These are phyloP conservation scores for Octomys mimax DNA, from an alignment of 2,797 vertebrate genomes.

Conservation along the genomic window DNA sequence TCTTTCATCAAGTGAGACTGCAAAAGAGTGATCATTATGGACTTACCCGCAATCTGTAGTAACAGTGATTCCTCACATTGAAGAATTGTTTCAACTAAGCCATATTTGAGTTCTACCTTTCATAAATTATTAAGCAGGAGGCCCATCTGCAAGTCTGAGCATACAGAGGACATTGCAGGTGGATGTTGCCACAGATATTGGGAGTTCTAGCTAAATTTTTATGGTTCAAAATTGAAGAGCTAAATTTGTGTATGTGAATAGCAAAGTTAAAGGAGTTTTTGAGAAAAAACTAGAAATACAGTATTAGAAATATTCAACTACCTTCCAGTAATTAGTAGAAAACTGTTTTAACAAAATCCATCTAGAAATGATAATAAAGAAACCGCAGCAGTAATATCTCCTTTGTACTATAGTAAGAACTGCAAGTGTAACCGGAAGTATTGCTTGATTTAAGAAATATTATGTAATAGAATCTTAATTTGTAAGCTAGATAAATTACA, in stretches of 20 bases:
- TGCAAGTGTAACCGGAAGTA: neutral
- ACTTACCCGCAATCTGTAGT: neutral
- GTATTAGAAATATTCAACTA: neutral
- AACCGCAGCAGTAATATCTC: neutral
- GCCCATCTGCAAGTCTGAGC: neutral
- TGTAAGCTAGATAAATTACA: constrained; percentile 10
- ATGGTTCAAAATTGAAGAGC: neutral
- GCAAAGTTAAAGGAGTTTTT: neutral
- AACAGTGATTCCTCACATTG: neutral
- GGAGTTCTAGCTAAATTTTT: constrained; percentile 14
- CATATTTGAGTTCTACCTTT: constrained; percentile 33
- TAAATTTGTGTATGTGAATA: constrained; percentile 35
- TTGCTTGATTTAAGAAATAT: neutral
- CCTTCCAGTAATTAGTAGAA: constrained; percentile 20
- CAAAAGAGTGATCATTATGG: neutral
- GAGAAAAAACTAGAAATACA: neutral
- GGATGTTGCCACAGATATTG: neutral
- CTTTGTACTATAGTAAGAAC: constrained; percentile 15
- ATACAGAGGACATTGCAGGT: neutral
- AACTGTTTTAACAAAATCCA: neutral
- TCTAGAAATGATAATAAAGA: constrained; percentile 14
- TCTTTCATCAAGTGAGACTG: neutral
- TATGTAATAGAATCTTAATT: constrained; percentile 40
- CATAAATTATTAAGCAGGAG: neutral
- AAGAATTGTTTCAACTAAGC: neutral